Conservation (phyloP, 2,113 vertebrate species). For the Bubo bubo region DNA sequence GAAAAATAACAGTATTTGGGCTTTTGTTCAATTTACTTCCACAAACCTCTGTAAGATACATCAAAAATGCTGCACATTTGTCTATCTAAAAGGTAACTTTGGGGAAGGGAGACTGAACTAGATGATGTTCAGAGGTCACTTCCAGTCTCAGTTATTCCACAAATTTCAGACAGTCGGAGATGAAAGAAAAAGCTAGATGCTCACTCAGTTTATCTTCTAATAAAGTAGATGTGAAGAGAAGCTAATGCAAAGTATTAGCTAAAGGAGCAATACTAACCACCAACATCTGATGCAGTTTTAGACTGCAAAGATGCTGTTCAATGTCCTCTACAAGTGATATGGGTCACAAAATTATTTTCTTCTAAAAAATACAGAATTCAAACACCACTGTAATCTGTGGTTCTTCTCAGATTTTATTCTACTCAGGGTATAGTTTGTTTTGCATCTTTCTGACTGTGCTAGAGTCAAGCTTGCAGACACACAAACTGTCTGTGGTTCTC, state of each 20-base stretch:
- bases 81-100: not conserved
- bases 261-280: not conserved
- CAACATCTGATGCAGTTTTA: not conserved
- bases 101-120: not conserved
- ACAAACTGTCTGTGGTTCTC: not conserved
- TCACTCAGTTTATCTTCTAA: not conserved
- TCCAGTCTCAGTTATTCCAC: not conserved
- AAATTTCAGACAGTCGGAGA: not conserved
- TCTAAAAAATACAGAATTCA: not conserved
- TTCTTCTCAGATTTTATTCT: not conserved
- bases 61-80: not conserved
- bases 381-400: not conserved
- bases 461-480: not conserved
- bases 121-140: not conserved
- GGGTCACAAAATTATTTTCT: not conserved
- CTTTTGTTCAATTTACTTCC: not conserved
- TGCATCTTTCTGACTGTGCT: not conserved
- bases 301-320: not conserved
- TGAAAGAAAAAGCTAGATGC: not conserved
- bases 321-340: not conserved
- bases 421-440: not conserved
- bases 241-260: not conserved
- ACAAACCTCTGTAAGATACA: not conserved
- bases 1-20: not conserved
- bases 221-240: not conserved